Percentiles rank a stretch among this genome's conserved stretches.
These are phyloP conservation scores for Drosophila dunni DNA, from an alignment of 1,140 invertebrate species.

Conservation along the genomic window DNA sequence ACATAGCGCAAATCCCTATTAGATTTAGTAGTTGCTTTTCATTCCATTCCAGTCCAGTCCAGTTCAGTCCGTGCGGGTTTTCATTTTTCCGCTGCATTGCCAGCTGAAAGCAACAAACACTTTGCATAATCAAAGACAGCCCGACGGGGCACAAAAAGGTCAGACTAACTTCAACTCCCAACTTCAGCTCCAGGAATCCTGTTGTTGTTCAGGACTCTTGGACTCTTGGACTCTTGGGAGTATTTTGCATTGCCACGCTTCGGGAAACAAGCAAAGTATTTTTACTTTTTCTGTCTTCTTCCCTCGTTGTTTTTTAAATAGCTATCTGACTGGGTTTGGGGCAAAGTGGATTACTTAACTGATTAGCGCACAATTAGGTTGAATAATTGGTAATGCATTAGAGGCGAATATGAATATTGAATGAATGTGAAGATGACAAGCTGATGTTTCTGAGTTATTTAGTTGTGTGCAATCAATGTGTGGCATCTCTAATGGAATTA, in stretches of 20 bases:
- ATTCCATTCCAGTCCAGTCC: neutral
- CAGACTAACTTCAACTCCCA: neutral
- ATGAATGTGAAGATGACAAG: constrained; percentile 5
- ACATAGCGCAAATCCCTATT: constrained; percentile 31
- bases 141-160: constrained; percentile 9
- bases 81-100: constrained; percentile 15
- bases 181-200: neutral
- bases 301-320: no score
- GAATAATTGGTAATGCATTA: constrained; percentile 49
- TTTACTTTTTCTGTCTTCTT: neutral
- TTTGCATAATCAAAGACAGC: constrained; percentile 47
- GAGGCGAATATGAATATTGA: constrained; percentile 35
- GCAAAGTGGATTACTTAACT: constrained; percentile 51
- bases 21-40: constrained; percentile 28
- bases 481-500: constrained; percentile 30
- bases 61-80: neutral
- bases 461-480: constrained; percentile 6
- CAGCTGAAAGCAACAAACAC: constrained; percentile 28
- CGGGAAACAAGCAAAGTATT: constrained; percentile 21
- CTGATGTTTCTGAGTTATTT: constrained; percentile 17
- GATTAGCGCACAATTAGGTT: constrained; percentile 50
- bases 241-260: constrained; percentile 31
- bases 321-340: neutral
- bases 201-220: constrained; percentile 20
- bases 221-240: constrained; percentile 27